Percentiles rank a stretch among this genome's conserved stretches.
Evolutionary conservation across 2,797 vertebrate genomes (phyloP).

Genomic region (Pangasius larnaudii): DNA sequence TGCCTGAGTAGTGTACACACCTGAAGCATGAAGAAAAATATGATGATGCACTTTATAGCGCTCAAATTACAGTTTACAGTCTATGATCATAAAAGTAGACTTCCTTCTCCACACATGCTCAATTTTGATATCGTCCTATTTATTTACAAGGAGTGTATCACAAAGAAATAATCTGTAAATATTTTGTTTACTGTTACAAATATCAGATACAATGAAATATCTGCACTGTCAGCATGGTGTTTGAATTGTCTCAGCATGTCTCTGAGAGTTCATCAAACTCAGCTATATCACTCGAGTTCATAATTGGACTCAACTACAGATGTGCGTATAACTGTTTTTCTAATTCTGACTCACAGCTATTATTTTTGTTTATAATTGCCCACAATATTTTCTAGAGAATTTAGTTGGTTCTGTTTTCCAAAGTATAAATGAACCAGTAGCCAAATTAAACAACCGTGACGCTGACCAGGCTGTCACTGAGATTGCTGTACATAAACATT

Average conservation of each 20-base stretch:
- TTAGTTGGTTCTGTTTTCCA: not conserved
- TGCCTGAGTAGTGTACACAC: slow-evolving; percentile 81
- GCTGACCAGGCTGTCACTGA: not conserved
- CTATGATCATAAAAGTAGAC: not conserved
- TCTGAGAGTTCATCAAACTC: not conserved
- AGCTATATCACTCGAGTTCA: not conserved
- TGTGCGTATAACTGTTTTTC: not conserved
- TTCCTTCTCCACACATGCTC: not conserved
- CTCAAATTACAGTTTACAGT: slow-evolving; percentile 6
- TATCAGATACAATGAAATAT: not conserved
- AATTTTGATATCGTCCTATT: not conserved
- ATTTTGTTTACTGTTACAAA: not conserved
- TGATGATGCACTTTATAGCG: not conserved
- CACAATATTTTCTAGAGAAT: not conserved
- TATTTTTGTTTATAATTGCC: not conserved
- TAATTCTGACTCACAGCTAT: not conserved
- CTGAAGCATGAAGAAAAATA: slow-evolving; percentile 65
- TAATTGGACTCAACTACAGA: not conserved
- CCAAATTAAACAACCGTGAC: not conserved
- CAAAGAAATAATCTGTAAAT: not conserved
- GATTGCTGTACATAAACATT: not conserved
- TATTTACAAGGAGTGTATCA: not conserved
- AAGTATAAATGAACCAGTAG: not conserved
- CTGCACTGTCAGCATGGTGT: not conserved
- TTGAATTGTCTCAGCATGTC: too few relatives aligned